phyloP scores from a whole-genome alignment of 2,113 vertebrate species.

The Notarius lentiginosus region DNA sequence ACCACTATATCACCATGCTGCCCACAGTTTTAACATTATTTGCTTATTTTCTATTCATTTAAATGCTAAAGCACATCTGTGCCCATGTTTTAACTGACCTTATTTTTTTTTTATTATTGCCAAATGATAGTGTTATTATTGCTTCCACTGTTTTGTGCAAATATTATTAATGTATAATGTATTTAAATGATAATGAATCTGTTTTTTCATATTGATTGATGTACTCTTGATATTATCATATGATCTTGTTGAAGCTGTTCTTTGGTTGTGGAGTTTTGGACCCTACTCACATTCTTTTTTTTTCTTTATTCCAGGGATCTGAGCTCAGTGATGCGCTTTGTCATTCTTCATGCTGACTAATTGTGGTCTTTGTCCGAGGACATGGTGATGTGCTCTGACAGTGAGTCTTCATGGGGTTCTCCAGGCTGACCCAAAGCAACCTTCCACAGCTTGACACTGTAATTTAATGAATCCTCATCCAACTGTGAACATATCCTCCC shows the following conservation, averaged over 20 bases:
- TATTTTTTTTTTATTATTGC: background rate
- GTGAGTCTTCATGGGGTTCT: conserved; percentile 29
- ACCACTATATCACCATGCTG: too few relatives aligned
- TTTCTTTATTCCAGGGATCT: background rate
- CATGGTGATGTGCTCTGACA: conserved; percentile 39
- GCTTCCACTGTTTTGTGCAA: background rate
- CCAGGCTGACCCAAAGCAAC: conserved; percentile 17
- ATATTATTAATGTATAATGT: background rate
- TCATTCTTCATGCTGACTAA: conserved; percentile 38
- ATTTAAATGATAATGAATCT: background rate
- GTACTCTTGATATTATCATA: background rate
- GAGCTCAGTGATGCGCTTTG: conserved; percentile 14
- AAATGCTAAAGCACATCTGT: background rate
- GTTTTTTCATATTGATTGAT: background rate
- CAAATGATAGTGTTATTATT: background rate
- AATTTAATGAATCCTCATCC: conserved; percentile 9
- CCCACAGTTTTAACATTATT: background rate
- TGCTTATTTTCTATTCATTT: background rate
- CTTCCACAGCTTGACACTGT: conserved; percentile 37
- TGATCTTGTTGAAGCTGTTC: background rate
- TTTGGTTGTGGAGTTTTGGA: background rate
- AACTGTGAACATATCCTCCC: conserved; percentile 17
- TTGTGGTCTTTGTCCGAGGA: conserved; percentile 35
- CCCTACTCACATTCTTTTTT: background rate
- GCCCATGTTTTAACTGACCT: background rate